Evolutionary conservation across 1,140 invertebrate genomes (phyloP).

Genomic region (Himalopsyche phryganea): DNA sequence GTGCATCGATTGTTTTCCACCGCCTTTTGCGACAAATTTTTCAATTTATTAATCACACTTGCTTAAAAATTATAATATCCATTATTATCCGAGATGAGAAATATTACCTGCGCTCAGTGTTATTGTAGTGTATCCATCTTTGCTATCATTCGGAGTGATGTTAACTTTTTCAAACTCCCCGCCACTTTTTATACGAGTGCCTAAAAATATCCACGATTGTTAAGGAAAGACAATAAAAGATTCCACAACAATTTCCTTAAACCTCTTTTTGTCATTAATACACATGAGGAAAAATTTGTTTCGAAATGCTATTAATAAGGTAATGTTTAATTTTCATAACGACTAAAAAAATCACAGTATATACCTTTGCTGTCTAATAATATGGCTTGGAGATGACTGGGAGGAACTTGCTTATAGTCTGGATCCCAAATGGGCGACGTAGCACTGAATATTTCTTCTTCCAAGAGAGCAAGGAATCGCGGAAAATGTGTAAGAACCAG

Average conservation of each 20-base stretch:
- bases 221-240: slow-evolving; percentile 1
- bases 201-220: too few species aligned
- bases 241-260: too few species aligned
- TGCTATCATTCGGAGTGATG: slow-evolving; percentile 54
- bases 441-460: slow-evolving; percentile 81
- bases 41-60: too few species aligned
- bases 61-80: too few species aligned
- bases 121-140: slow-evolving; percentile 66
- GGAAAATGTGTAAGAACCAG: slow-evolving; percentile 61
- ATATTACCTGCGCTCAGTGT: slow-evolving; percentile 60
- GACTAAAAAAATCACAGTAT: too few species aligned
- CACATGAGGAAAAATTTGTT: too few species aligned
- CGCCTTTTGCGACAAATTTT: slow-evolving; percentile 2
- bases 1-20: slow-evolving; percentile 17
- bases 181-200: slow-evolving; percentile 36
- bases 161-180: slow-evolving; percentile 67
- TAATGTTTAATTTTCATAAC: too few species aligned
- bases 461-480: slow-evolving; percentile 82
- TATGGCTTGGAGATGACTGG: slow-evolving; percentile 60
- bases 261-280: too few species aligned
- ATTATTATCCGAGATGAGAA: too few species aligned
- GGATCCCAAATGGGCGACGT: slow-evolving; percentile 92
- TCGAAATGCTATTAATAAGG: too few species aligned
- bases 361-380: slow-evolving; percentile 29
- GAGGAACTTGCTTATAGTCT: slow-evolving; percentile 74